Base-by-base conservation (phyloP, 1,140 invertebrate genomes). In the Formica exsecta region DNA sequence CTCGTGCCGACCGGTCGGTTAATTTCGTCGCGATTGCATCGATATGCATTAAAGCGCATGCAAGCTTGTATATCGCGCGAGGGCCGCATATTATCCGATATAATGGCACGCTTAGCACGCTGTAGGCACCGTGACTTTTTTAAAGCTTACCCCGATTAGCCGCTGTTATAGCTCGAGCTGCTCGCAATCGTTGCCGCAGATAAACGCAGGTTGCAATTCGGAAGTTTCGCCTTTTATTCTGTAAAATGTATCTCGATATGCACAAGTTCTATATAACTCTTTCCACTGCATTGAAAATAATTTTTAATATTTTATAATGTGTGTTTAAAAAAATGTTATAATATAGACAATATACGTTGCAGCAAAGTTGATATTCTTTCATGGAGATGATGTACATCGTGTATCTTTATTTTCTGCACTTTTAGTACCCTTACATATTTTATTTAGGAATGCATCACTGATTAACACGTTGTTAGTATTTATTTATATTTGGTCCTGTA, bases 91-190 rank as follows among this genome's bases (percentile, higher is more conserved):
- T 87, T 89, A 89, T 61, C 25, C 65, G 86, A 76, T 81, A 75
- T 91, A 89, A 89, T 85, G 70, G 65, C 89, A 68, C 76, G 86
- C 59, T 86, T 91, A 88, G 76, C 81, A 66, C 70, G 48, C 65
- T 51, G 64, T 36, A 77, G 68, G 76, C 68, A 90, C 84, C 89
- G 86, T 89, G 88, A 87, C 79, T 89, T 89, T 88, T 89, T 89
- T 70, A 71, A 86, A 86, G 68, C 83, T 51, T 61, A 44, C 16
- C 51, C 54, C 79, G 79, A 59, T 73, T 59, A 61, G 44, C 44
- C 59, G 44, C 11, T 57, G 13, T 68, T 57, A 51, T 29, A 51
- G 19, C 22, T 13, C 41, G 54, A 29, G 2, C 16, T 76, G 85
- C 75, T 41, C 80, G 86, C 25, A 84, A 74, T 68, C 51, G 66